Evolutionary conservation across 2,797 vertebrate genomes (phyloP).

Genomic region (Triplophysa bombifrons): DNA sequence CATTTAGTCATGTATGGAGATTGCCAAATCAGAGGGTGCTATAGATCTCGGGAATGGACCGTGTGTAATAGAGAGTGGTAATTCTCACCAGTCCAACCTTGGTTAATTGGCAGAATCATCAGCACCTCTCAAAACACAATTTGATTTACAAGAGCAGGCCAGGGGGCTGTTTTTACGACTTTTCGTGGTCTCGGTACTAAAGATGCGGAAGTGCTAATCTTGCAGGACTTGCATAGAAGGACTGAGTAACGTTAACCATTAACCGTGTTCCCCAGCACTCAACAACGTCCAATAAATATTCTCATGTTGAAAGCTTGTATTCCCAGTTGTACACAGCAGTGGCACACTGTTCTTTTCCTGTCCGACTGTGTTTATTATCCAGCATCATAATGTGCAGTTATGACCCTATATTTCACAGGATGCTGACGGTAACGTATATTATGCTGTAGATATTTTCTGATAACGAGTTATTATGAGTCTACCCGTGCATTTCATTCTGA

Average conservation of each 20-base stretch:
- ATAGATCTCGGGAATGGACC: constrained; percentile 69
- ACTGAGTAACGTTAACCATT: constrained; percentile 53
- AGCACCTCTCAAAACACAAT: constrained; percentile 56
- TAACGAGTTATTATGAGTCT: constrained; percentile 43
- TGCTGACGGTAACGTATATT: constrained; percentile 50
- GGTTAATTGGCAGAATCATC: constrained; percentile 67
- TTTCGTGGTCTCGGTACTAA: constrained; percentile 41
- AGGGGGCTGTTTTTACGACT: constrained; percentile 37
- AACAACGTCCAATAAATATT: constrained; percentile 58
- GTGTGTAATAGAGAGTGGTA: constrained; percentile 71
- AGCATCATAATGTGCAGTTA: constrained; percentile 45
- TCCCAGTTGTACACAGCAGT: constrained; percentile 48
- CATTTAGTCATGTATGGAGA: constrained; percentile 72
- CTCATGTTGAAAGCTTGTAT: constrained; percentile 47
- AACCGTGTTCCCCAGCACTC: constrained; percentile 41
- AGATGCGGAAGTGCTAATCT: constrained; percentile 56
- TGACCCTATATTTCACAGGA: constrained; percentile 45
- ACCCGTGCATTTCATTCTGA: constrained; percentile 8
- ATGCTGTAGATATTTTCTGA: constrained; percentile 37
- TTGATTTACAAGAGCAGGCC: constrained; percentile 59
- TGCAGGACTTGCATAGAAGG: constrained; percentile 42
- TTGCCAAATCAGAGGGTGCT: constrained; percentile 75
- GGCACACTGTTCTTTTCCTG: constrained; percentile 34
- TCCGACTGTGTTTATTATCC: constrained; percentile 52
- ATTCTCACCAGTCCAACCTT: constrained; percentile 58